These are phyloP conservation scores for Girardinus metallicus DNA, from an alignment of 2,797 vertebrate genomes.

Conservation along the genomic window DNA sequence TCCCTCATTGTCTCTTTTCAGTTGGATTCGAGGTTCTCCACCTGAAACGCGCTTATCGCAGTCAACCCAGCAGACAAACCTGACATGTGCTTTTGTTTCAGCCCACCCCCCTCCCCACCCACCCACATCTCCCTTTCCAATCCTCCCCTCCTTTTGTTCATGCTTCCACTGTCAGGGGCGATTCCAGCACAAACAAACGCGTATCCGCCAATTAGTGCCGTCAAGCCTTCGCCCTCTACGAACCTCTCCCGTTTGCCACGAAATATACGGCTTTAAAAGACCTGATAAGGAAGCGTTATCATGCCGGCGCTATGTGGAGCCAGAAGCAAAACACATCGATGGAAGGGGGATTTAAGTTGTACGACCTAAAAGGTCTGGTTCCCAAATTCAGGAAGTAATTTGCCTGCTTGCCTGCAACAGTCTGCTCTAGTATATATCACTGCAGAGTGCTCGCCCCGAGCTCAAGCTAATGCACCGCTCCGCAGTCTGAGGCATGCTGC, in stretches of 20 bases:
- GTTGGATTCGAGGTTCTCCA: conserved; percentile 34
- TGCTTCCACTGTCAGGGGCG: conserved; percentile 30
- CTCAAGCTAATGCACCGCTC: conserved; percentile 49
- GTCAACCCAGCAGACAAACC: conserved; percentile 63
- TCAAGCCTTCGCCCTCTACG: conserved; percentile 32
- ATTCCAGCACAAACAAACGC: conserved; percentile 53
- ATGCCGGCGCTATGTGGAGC: conserved; percentile 14
- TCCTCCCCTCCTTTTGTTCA: conserved; percentile 23
- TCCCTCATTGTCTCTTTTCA: conserved; percentile 20
- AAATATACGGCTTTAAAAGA: conserved; percentile 38
- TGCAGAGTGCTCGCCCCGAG: conserved; percentile 53
- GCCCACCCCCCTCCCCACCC: conserved; percentile 53
- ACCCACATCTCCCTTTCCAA: conserved; percentile 1
- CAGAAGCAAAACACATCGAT: conserved; percentile 28
- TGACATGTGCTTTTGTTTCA: conserved; percentile 72
- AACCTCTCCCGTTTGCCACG: conserved; percentile 21
- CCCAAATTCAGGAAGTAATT: conserved; percentile 26
- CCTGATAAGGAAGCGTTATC: conserved; percentile 29
- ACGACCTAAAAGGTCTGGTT: conserved; percentile 40
- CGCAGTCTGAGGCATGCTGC: conserved; percentile 36
- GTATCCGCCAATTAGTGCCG: conserved; percentile 57
- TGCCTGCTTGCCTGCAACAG: conserved; percentile 33
- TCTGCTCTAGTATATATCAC: conserved; percentile 40
- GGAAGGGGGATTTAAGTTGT: conserved; percentile 44
- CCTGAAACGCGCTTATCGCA: conserved; percentile 67